Percentiles rank a stretch among this genome's conserved stretches.
Evolutionary conservation across 2,888 invertebrate genomes (phyloP).

Genomic region (Troides aeacus): DNA sequence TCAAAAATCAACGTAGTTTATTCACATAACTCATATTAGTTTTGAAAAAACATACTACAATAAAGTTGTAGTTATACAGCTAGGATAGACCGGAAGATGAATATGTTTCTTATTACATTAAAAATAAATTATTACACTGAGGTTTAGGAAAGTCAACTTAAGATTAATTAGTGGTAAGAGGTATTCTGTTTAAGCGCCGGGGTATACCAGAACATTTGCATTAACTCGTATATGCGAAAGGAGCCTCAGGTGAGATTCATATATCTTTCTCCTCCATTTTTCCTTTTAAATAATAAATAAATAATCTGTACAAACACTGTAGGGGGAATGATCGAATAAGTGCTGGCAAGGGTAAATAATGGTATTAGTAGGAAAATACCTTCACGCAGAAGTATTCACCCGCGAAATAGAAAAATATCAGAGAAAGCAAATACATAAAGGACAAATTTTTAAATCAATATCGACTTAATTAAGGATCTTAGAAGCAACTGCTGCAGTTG

Average conservation of each 20-base stretch:
- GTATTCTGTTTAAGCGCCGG: neutral
- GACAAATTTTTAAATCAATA: neutral
- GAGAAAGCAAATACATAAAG: neutral
- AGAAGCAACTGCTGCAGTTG: slow-evolving; percentile 32
- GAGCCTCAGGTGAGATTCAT: too few species aligned
- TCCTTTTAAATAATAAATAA: neutral
- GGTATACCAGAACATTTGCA: neutral
- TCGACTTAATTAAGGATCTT: slow-evolving; percentile 34
- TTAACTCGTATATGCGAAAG: neutral
- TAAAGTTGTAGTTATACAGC: neutral
- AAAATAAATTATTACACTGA: neutral
- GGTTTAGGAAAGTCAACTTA: neutral
- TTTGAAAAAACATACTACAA: neutral
- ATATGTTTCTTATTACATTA: neutral
- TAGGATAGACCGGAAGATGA: neutral
- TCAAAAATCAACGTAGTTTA: neutral
- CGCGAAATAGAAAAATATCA: neutral
- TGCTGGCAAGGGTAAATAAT: too few species aligned
- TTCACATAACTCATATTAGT: neutral
- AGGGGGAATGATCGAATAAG: too few species aligned
- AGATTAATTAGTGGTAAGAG: neutral
- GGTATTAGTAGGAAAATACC: too few species aligned
- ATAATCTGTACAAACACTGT: neutral
- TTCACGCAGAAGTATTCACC: too few species aligned
- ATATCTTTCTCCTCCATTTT: neutral